phyloP scores from a whole-genome alignment of 2,113 vertebrate species.

The Oreochromis tanganicae region DNA sequence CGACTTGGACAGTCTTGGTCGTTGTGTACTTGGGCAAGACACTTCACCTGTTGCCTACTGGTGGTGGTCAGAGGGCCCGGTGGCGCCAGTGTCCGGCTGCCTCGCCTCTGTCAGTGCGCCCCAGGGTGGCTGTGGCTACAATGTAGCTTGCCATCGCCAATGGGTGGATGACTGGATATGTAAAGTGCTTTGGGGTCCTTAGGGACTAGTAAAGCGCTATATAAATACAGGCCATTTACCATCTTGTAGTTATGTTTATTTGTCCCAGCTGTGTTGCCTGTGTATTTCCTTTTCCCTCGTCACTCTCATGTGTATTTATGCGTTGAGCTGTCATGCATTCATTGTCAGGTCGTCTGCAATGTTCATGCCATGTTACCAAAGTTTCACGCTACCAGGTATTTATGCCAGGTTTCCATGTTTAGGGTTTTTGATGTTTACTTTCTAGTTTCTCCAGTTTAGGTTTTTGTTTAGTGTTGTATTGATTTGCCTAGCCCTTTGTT shows the following conservation, averaged over 20 bases:
- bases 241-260: not conserved
- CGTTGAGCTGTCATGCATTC: not conserved
- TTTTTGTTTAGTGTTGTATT: not conserved
- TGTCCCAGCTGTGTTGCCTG: not conserved
- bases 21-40: too few species aligned
- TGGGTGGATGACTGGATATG: too few species aligned
- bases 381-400: not conserved
- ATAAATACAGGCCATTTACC: too few species aligned
- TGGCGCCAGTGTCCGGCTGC: too few species aligned
- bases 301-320: not conserved
- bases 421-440: not conserved
- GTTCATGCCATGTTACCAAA: not conserved
- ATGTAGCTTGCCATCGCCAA: too few species aligned
- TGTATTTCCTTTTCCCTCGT: not conserved
- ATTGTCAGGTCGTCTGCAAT: not conserved
- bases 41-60: too few species aligned
- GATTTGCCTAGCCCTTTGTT: not conserved
- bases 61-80: too few species aligned
- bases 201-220: too few species aligned
- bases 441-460: not conserved
- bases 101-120: too few species aligned
- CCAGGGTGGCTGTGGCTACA: too few species aligned
- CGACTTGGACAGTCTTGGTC: too few species aligned
- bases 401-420: not conserved
- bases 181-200: too few species aligned